A percentile compares a stretch with the other conserved stretches of the same genome.
Conservation (phyloP, 2,113 vertebrate genomes). For the Mola mola region DNA sequence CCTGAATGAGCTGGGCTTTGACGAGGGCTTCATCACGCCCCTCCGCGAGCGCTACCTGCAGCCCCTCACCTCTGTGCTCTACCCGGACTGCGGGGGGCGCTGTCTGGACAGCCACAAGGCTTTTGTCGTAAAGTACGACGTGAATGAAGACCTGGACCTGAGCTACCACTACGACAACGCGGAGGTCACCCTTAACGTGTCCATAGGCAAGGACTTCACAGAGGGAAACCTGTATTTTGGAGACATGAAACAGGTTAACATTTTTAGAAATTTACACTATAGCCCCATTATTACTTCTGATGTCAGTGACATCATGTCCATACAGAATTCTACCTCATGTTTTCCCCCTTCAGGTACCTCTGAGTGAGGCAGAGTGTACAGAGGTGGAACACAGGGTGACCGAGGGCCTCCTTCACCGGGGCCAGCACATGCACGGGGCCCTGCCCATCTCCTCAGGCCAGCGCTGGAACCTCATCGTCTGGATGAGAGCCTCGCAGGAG, state of each 20-base stretch:
- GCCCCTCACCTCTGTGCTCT: constrained; percentile 86
- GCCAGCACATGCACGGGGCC: constrained; percentile 93
- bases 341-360: constrained; percentile 79
- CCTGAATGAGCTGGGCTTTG: constrained; percentile 92
- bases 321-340: not conserved
- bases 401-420: constrained; percentile 89
- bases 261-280: no score
- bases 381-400: constrained; percentile 86
- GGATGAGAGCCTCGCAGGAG: constrained; percentile 89
- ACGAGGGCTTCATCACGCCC: constrained; percentile 86
- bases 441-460: constrained; percentile 88
- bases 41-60: constrained; percentile 88
- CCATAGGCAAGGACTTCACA: constrained; percentile 89
- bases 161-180: constrained; percentile 95
- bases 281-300: no score
- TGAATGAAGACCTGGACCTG: constrained; percentile 87
- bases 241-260: constrained; percentile 91
- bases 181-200: constrained; percentile 93
- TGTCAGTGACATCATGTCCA: no score
- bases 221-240: constrained; percentile 94
- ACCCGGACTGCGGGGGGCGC: constrained; percentile 86
- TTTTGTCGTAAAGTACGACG: constrained; percentile 91
- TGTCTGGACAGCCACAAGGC: constrained; percentile 92
- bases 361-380: constrained; percentile 77
- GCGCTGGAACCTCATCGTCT: constrained; percentile 95